These are phyloP conservation scores for Xestia rhomboidea DNA, from an alignment of 2,888 invertebrate species.

Conservation along the genomic window DNA sequence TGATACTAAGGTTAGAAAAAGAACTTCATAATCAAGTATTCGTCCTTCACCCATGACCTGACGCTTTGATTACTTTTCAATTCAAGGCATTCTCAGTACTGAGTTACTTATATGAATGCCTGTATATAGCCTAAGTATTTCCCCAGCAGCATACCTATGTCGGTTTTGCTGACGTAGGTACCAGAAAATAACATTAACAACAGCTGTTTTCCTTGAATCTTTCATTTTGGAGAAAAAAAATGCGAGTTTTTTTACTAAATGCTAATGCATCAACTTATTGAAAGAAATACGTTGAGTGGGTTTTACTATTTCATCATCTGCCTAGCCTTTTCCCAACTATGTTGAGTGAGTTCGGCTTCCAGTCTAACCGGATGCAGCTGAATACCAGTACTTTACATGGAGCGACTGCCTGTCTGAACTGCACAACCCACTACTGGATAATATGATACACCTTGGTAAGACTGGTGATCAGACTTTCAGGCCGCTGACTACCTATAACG, in stretches of 20 bases:
- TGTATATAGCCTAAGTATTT: slow-evolving; percentile 33
- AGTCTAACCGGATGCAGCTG: background rate
- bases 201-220: background rate
- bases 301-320: background rate
- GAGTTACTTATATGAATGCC: background rate
- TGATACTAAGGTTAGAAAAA: background rate
- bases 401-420: background rate
- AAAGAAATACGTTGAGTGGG: background rate
- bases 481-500: background rate
- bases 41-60: background rate
- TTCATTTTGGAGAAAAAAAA: background rate
- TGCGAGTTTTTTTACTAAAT: background rate
- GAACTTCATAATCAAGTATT: background rate
- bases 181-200: background rate
- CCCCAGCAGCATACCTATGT: slow-evolving; percentile 21
- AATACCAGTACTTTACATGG: background rate
- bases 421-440: background rate
- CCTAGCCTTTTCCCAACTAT: background rate
- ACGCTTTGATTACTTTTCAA: background rate
- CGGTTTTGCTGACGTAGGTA: slow-evolving; percentile 10
- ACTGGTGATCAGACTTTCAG: background rate
- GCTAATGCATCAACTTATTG: background rate
- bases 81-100: background rate
- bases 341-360: background rate
- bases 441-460: background rate